phyloP scores from a whole-genome alignment of 2,113 vertebrate genomes.

The Chaetodon auriga region DNA sequence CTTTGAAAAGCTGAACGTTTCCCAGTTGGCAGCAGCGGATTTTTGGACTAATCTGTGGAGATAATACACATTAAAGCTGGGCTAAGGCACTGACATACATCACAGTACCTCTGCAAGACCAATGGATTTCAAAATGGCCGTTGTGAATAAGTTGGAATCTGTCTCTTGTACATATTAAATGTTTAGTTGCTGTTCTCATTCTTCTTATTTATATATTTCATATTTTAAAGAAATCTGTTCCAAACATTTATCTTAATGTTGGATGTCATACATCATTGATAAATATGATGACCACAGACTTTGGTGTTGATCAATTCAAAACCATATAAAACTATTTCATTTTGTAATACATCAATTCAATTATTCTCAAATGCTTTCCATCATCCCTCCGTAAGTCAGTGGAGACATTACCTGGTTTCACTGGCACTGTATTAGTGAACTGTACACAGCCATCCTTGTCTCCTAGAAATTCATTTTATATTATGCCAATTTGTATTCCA shows the following conservation, averaged over 20 bases:
- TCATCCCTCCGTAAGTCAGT: background rate
- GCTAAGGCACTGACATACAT: background rate
- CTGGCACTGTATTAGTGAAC: no score
- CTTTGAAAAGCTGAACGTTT: slow-evolving; percentile 19
- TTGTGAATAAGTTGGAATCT: background rate
- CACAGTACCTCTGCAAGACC: background rate
- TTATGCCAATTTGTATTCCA: no score
- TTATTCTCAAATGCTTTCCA: background rate
- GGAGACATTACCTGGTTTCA: background rate
- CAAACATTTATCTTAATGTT: background rate
- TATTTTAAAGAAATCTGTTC: no score
- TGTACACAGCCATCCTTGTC: no score
- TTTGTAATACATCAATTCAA: background rate
- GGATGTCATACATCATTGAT: background rate
- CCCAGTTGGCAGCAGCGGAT: slow-evolving; percentile 17
- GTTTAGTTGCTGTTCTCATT: background rate
- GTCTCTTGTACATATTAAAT: background rate
- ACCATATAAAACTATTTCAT: background rate
- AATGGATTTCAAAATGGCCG: background rate
- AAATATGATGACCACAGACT: background rate
- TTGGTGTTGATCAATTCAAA: background rate
- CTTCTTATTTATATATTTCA: background rate
- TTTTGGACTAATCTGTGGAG: slow-evolving; percentile 37
- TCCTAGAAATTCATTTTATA: no score
- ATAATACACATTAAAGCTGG: slow-evolving; percentile 30